Percentiles rank a stretch among this genome's conserved stretches.
Conservation (phyloP, 2,888 invertebrate species). For the Clepsis dumicolana region DNA sequence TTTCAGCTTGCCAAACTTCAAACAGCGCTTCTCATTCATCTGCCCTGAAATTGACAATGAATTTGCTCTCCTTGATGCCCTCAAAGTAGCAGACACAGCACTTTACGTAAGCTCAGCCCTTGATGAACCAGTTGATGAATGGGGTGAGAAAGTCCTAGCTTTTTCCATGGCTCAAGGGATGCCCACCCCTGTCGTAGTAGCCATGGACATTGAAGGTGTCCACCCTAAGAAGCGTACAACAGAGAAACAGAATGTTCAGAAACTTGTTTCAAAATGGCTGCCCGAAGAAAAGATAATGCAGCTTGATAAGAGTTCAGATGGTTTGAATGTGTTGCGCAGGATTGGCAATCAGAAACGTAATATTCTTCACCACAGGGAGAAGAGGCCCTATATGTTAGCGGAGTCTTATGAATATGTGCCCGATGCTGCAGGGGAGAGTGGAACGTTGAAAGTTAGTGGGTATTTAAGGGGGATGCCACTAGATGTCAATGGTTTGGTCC, state of each 20-base stretch:
- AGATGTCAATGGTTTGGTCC: constrained; percentile 95
- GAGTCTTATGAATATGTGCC: constrained; percentile 91
- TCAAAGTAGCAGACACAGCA: constrained; percentile 95
- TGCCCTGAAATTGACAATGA: constrained; percentile 91
- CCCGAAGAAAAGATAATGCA: constrained; percentile 93
- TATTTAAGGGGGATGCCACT: constrained; percentile 94
- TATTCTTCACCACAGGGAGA: constrained; percentile 89
- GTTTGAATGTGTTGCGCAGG: constrained; percentile 87
- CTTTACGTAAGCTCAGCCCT: constrained; percentile 92
- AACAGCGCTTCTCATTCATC: constrained; percentile 94
- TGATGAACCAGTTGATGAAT: constrained; percentile 91
- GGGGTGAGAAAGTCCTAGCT: constrained; percentile 92
- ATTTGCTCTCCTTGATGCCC: constrained; percentile 91
- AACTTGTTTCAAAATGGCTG: constrained; percentile 89
- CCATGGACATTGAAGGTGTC: constrained; percentile 91
- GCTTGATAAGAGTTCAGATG: constrained; percentile 91
- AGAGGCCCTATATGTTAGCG: constrained; percentile 93
- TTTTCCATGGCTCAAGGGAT: constrained; percentile 92
- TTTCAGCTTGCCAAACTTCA: constrained; percentile 92
- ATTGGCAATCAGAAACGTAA: constrained; percentile 94
- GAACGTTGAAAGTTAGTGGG: constrained; percentile 93
- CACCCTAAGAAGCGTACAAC: constrained; percentile 90
- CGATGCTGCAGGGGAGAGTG: constrained; percentile 77
- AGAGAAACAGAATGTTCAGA: constrained; percentile 89
- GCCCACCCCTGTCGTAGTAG: constrained; percentile 91